These are phyloP conservation scores for Cassiopea xamachana DNA, from an alignment of 30 jellyfish, hydroid and myxozoan species.

Conservation along the genomic window DNA sequence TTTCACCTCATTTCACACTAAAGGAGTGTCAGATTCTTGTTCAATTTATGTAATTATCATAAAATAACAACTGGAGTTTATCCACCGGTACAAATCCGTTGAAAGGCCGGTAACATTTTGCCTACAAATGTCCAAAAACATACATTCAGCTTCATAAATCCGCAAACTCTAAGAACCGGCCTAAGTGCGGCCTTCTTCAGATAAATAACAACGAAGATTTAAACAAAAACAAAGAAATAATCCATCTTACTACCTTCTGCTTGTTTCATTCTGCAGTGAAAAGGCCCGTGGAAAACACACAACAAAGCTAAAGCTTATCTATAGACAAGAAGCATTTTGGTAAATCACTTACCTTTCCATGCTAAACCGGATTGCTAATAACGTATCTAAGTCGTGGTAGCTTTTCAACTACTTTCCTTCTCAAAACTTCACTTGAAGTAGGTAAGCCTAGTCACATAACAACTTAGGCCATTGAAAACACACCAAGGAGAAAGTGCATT, in stretches of 20 bases:
- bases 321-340: not conserved
- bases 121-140: not conserved
- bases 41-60: too few species aligned
- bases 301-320: not conserved
- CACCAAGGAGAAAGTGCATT: not conserved
- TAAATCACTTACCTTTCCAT: conserved; percentile 7
- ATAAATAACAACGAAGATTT: not conserved
- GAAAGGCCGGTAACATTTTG: too few species aligned
- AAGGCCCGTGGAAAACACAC: not conserved
- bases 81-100: too few species aligned
- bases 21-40: too few species aligned
- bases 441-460: not conserved
- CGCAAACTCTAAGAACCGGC: not conserved
- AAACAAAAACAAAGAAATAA: not conserved
- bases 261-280: not conserved
- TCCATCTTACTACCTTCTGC: not conserved
- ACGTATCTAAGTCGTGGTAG: not conserved
- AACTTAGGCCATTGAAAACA: conserved; percentile 15
- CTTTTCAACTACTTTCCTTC: not conserved
- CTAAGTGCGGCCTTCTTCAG: not conserved
- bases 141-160: not conserved
- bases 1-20: too few species aligned
- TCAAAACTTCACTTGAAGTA: conserved; percentile 1
- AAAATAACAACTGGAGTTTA: too few species aligned
- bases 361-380: not conserved